Conservation (phyloP, 2,888 invertebrate genomes). For the Xestobium rufovillosum region DNA sequence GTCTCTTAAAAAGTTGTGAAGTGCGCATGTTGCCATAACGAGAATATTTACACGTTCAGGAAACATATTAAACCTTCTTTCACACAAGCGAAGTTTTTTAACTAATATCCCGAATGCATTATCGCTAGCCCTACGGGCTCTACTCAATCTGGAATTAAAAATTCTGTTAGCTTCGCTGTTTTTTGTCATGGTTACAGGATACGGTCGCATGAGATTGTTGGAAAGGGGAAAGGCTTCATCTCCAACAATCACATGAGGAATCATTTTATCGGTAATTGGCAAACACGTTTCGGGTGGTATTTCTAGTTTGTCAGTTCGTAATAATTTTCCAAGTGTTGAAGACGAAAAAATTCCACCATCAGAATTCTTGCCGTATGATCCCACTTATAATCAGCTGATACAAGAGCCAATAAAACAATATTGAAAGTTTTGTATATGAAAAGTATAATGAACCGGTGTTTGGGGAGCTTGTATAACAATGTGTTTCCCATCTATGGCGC, state of each 20-base stretch:
- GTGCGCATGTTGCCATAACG: too few species aligned
- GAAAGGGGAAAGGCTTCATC: slow-evolving; percentile 12
- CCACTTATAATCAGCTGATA: slow-evolving; percentile 14
- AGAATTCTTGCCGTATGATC: slow-evolving; percentile 14
- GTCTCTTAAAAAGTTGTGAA: too few species aligned
- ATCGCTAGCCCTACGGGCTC: slow-evolving; percentile 2
- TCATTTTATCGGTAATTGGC: slow-evolving; percentile 6
- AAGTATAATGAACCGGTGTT: slow-evolving; percentile 11
- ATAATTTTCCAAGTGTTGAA: slow-evolving; percentile 13
- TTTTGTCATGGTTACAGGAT: too few species aligned
- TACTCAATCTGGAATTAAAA: slow-evolving; percentile 6
- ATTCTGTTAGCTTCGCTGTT: too few species aligned
- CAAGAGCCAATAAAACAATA: slow-evolving; percentile 15
- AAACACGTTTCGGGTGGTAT: slow-evolving; percentile 6
- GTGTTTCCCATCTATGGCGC: slow-evolving; percentile 23
- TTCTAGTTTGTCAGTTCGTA: slow-evolving; percentile 9
- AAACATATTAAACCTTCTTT: too few species aligned
- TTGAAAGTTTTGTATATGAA: slow-evolving; percentile 14
- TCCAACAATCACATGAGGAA: slow-evolving; percentile 11
- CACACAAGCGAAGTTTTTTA: too few species aligned
- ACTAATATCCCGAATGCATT: slow-evolving; percentile 8
- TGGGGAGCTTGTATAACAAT: slow-evolving; percentile 15
- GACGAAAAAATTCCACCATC: slow-evolving; percentile 17
- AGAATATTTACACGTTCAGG: too few species aligned
- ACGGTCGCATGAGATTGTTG: slow-evolving; percentile 13